These are phyloP conservation scores for Cepphus grylle DNA, from an alignment of 2,113 vertebrate species.

Conservation along the genomic window DNA sequence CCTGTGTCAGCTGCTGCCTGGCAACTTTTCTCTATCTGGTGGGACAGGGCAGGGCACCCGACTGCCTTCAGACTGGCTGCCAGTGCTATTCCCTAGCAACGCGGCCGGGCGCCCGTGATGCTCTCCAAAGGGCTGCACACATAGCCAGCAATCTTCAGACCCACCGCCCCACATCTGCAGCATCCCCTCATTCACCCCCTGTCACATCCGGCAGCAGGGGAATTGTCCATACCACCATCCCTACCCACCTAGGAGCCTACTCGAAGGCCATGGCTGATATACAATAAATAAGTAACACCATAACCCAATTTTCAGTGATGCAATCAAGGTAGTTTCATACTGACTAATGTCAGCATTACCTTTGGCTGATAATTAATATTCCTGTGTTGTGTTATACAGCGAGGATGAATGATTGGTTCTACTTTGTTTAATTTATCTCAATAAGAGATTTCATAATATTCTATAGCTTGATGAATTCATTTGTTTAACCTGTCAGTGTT, in stretches of 20 bases:
- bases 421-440: constrained; percentile 77
- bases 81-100: constrained; percentile 70
- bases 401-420: constrained; percentile 72
- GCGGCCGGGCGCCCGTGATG: background rate
- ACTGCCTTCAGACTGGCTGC: constrained; percentile 7
- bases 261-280: background rate
- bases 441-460: constrained; percentile 75
- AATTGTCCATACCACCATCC: background rate
- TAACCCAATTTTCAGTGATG: background rate
- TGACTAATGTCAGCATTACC: constrained; percentile 38
- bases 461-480: constrained; percentile 78
- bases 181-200: background rate
- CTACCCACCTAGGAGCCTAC: background rate
- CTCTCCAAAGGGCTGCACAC: constrained; percentile 7
- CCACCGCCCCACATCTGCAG: background rate
- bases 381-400: constrained; percentile 48
- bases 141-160: background rate
- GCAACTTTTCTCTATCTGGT: constrained; percentile 69
- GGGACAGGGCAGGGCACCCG: constrained; percentile 49
- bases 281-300: background rate
- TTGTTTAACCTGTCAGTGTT: constrained; percentile 79
- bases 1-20: constrained; percentile 68
- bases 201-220: background rate
- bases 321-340: background rate
- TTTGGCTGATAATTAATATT: constrained; percentile 67